These are phyloP conservation scores for Cyclophora albipunctata DNA, from an alignment of 2,888 invertebrate species.

Conservation along the genomic window DNA sequence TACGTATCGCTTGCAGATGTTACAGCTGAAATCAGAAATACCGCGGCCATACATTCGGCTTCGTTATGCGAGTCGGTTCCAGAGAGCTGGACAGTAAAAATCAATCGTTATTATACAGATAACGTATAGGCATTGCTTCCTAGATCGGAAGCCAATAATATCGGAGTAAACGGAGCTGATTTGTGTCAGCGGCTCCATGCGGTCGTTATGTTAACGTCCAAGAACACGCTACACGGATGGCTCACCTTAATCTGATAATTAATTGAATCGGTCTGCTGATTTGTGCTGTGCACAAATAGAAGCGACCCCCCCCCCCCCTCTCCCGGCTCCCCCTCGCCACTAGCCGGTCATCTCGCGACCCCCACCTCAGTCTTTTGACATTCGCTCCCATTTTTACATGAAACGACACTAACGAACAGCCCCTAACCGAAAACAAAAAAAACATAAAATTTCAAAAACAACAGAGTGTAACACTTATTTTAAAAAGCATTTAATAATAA, in stretches of 20 bases:
- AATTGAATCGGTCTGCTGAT: slow-evolving; percentile 72
- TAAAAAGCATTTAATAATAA: slow-evolving; percentile 44
- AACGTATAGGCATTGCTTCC: slow-evolving; percentile 21
- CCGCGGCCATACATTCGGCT: background rate
- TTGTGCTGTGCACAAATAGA: slow-evolving; percentile 72
- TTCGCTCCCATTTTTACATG: slow-evolving; percentile 73
- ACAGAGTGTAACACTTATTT: slow-evolving; percentile 36
- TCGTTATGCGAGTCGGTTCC: background rate
- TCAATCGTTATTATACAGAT: slow-evolving; percentile 8
- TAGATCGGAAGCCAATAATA: slow-evolving; percentile 29
- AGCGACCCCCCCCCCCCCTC: slow-evolving; percentile 43
- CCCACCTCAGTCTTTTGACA: slow-evolving; percentile 71
- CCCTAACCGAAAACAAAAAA: slow-evolving; percentile 41
- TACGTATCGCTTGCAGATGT: slow-evolving; percentile 14
- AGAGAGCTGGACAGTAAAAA: too few species aligned
- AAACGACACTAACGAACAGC: slow-evolving; percentile 61
- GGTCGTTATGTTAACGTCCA: slow-evolving; percentile 46
- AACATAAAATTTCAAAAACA: slow-evolving; percentile 7
- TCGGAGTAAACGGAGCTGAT: slow-evolving; percentile 30
- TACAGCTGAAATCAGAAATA: background rate
- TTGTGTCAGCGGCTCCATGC: slow-evolving; percentile 36
- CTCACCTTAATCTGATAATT: slow-evolving; percentile 75
- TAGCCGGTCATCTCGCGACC: slow-evolving; percentile 48
- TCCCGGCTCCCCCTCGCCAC: slow-evolving; percentile 33
- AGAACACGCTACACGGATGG: slow-evolving; percentile 56